Evolutionary conservation across 2,797 vertebrate species (phyloP).

Genomic region (Eospalax fontanierii): DNA sequence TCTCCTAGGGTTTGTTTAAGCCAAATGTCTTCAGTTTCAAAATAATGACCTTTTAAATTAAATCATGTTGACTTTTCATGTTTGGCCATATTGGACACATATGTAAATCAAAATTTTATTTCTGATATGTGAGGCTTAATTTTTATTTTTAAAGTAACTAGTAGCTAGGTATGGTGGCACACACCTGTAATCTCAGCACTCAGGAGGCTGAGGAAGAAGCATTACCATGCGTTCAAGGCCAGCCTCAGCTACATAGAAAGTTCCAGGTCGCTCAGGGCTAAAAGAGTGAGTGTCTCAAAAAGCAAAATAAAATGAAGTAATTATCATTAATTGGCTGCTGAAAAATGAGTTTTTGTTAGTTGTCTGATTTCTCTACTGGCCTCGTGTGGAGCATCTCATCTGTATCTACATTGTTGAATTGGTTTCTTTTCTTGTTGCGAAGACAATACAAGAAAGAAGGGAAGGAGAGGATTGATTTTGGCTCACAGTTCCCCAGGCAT

Average conservation of each 20-base stretch:
- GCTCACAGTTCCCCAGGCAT: not conserved
- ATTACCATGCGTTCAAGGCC: not conserved
- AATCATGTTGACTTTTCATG: not conserved
- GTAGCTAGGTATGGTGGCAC: not conserved
- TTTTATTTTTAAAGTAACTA: not conserved
- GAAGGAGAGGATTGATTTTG: not conserved
- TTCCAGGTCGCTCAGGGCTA: not conserved
- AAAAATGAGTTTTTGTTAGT: not conserved
- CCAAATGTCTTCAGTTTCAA: no score
- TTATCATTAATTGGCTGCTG: not conserved
- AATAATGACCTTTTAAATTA: not conserved
- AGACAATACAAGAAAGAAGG: not conserved
- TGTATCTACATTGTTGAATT: not conserved
- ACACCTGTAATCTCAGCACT: not conserved
- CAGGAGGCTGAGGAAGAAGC: not conserved
- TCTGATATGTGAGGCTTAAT: not conserved
- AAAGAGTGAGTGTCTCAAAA: not conserved
- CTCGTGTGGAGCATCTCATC: no score
- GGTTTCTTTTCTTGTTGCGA: not conserved
- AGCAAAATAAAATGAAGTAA: not conserved
- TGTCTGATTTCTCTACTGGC: not conserved
- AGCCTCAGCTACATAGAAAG: not conserved
- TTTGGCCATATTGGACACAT: not conserved
- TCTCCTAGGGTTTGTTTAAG: not conserved
- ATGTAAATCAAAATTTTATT: not conserved